Evolutionary conservation across 2,113 vertebrate genomes (phyloP).

Genomic region (Motacilla tschutschensis): DNA sequence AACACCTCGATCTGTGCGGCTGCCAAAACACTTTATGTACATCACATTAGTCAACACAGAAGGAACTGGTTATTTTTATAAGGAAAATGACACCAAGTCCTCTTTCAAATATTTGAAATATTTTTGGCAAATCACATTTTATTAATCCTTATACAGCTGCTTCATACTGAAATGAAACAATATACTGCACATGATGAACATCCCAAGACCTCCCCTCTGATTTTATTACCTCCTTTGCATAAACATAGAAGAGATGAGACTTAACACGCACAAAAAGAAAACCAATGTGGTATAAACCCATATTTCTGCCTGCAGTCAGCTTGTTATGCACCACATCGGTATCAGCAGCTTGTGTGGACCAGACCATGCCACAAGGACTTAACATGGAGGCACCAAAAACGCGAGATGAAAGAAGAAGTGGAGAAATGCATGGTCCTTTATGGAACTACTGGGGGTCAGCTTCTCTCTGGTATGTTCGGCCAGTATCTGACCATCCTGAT

Average conservation of each 20-base stretch:
- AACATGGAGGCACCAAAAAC: background rate
- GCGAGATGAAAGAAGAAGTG: background rate
- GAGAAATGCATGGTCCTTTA: background rate
- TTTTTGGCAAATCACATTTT: slow-evolving; percentile 49
- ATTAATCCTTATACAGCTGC: slow-evolving; percentile 30
- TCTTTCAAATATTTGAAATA: slow-evolving; percentile 57
- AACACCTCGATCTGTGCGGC: background rate
- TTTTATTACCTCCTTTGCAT: slow-evolving; percentile 33
- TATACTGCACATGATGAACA: background rate
- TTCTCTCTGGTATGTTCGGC: background rate
- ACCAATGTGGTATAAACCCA: background rate
- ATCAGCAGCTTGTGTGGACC: background rate
- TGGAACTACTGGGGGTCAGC: fast-evolving
- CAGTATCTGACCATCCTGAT: background rate
- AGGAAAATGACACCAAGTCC: slow-evolving; percentile 48
- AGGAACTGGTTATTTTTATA: slow-evolving; percentile 58
- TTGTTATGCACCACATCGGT: background rate
- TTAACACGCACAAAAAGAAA: background rate
- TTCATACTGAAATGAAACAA: slow-evolving; percentile 15
- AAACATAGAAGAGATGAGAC: background rate
- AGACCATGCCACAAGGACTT: background rate
- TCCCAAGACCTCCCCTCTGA: background rate
- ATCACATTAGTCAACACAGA: slow-evolving; percentile 37
- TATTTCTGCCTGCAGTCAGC: background rate
- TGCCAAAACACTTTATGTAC: slow-evolving; percentile 26